phyloP scores from a whole-genome alignment of 2,888 invertebrate species.

The Lochmaea capreae region DNA sequence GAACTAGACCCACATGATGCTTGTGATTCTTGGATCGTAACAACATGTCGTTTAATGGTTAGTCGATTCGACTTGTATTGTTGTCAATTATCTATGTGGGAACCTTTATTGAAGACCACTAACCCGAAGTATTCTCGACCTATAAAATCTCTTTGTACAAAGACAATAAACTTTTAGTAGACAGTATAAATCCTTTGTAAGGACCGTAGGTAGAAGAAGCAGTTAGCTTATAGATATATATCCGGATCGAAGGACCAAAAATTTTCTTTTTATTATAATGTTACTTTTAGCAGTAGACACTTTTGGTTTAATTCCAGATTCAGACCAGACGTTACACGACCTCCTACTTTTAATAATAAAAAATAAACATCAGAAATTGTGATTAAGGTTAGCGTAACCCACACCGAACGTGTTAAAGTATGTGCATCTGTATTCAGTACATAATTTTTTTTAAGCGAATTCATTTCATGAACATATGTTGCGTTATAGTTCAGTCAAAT shows the following conservation, averaged over 20 bases:
- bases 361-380: conserved; percentile 5
- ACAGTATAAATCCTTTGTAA: background rate
- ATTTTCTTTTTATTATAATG: background rate
- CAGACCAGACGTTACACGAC: background rate
- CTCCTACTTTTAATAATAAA: conserved; percentile 1
- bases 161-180: background rate
- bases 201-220: background rate
- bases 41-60: conserved; percentile 11
- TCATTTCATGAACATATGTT: conserved; percentile 3
- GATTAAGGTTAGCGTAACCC: background rate
- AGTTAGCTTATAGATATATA: background rate
- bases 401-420: conserved; percentile 5
- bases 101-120: conserved; percentile 6
- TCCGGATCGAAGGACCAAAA: background rate
- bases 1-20: conserved; percentile 9
- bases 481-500: conserved; percentile 4
- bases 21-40: conserved; percentile 14
- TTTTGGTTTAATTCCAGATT: background rate
- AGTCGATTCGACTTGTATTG: conserved; percentile 11
- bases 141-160: background rate
- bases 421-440: background rate
- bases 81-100: conserved; percentile 7
- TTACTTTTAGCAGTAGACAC: background rate
- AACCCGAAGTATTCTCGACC: conserved; percentile 2
- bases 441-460: conserved; percentile 10